A percentile compares a stretch with the other conserved stretches of the same genome.
These are phyloP conservation scores for Bombus waltoni DNA, from an alignment of 1,140 invertebrate genomes.

Conservation along the genomic window DNA sequence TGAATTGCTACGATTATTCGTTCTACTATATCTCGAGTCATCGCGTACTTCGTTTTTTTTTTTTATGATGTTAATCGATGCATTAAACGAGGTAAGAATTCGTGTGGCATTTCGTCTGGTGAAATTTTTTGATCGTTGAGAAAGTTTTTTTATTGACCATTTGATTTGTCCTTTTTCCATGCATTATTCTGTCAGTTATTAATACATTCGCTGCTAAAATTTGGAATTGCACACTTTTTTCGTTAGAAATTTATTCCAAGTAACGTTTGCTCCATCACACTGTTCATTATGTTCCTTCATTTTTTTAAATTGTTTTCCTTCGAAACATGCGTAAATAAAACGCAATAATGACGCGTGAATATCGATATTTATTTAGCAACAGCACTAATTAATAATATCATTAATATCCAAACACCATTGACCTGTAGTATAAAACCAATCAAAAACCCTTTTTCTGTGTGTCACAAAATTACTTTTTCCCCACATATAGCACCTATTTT, in stretches of 20 bases:
- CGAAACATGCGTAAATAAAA: background rate
- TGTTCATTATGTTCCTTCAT: background rate
- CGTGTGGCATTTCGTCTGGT: background rate
- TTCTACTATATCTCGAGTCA: conserved; percentile 17
- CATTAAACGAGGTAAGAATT: conserved; percentile 40
- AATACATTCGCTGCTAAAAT: background rate
- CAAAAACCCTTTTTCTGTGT: background rate
- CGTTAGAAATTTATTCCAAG: no score
- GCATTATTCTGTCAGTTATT: background rate
- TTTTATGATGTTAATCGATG: conserved; percentile 2
- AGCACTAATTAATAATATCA: background rate
- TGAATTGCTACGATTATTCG: conserved; percentile 33
- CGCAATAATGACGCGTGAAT: background rate
- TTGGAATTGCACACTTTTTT: background rate
- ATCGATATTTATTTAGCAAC: no score
- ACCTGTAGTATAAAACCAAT: background rate
- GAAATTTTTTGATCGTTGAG: background rate
- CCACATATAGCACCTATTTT: background rate
- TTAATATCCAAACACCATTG: background rate
- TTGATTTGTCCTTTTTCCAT: no score
- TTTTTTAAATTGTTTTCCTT: background rate
- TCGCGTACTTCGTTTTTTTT: conserved; percentile 25
- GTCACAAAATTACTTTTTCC: background rate
- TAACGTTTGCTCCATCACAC: background rate
- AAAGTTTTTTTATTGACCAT: conserved; percentile 8